A percentile compares a stretch with the other conserved stretches of the same genome.
Evolutionary conservation across 2,797 vertebrate species (phyloP).

Genomic region (Acipenser transmontanus): DNA sequence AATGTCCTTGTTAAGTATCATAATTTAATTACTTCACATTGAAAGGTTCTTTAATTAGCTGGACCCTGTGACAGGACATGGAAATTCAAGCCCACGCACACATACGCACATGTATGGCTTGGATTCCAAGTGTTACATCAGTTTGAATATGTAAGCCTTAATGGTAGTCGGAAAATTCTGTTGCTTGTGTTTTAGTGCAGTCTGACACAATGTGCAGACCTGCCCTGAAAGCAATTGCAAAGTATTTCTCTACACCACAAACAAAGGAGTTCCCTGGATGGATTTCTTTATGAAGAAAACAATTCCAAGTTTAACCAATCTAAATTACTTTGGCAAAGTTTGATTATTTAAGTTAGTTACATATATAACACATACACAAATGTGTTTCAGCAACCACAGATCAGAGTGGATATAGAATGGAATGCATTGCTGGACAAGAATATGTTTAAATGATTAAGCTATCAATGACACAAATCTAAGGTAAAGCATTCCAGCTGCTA

Average conservation of each 20-base stretch:
- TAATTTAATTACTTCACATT: conserved; percentile 17
- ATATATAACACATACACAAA: no score
- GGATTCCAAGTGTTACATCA: conserved; percentile 31
- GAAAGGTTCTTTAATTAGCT: conserved; percentile 22
- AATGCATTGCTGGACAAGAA: no score
- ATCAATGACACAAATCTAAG: no score
- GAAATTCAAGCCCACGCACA: conserved; percentile 21
- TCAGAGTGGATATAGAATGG: no score
- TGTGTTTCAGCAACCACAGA: no score
- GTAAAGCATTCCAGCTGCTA: no score
- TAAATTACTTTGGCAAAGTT: not conserved
- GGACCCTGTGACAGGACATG: conserved; percentile 27
- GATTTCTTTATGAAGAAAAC: conserved; percentile 37
- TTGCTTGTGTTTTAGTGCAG: conserved; percentile 43
- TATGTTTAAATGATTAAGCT: no score
- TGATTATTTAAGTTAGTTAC: not conserved
- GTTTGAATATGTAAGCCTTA: conserved; percentile 32
- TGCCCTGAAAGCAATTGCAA: conserved; percentile 34
- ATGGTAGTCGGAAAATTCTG: conserved; percentile 36
- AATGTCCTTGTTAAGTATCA: conserved; percentile 16
- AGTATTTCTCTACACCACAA: conserved; percentile 39
- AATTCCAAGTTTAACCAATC: conserved; percentile 25
- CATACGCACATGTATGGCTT: conserved; percentile 8
- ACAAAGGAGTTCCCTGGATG: conserved; percentile 45
- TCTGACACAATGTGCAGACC: conserved; percentile 29